phyloP scores from a whole-genome alignment of 2,113 vertebrate genomes.

The Cynocephalus volans region DNA sequence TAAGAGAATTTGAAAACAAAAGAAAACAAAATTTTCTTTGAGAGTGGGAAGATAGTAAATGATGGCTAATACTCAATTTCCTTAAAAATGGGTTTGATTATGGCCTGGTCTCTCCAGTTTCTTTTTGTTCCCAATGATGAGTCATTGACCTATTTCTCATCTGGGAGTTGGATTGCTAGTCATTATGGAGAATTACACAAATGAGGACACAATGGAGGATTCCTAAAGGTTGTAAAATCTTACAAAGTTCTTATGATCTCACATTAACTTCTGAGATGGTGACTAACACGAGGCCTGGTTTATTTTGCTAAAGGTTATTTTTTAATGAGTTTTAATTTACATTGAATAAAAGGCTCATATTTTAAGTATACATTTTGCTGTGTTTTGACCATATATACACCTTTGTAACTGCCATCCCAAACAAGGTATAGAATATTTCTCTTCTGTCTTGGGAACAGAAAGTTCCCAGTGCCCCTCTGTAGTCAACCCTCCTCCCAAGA shows the following conservation, averaged over 20 bases:
- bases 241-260: not conserved
- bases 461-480: not conserved
- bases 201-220: not conserved
- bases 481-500: not conserved
- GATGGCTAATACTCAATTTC: not conserved
- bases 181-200: not conserved
- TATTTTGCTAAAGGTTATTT: not conserved
- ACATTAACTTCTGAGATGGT: slow-evolving; percentile 1
- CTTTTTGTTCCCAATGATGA: not conserved
- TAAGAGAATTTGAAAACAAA: slow-evolving; percentile 30
- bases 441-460: not conserved
- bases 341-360: not conserved
- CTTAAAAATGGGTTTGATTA: not conserved
- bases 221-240: slow-evolving; percentile 9
- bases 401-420: not conserved
- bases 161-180: not conserved
- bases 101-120: not conserved
- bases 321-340: not conserved
- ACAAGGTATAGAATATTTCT: not conserved
- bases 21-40: not conserved
- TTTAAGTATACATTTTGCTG: not conserved
- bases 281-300: not conserved
- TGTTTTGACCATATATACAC: not conserved
- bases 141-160: not conserved
- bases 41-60: not conserved